Percentiles rank a stretch among this genome's conserved stretches.
Evolutionary conservation across 2,888 invertebrate genomes (phyloP).

Genomic region (Choristoneura rosaceana): DNA sequence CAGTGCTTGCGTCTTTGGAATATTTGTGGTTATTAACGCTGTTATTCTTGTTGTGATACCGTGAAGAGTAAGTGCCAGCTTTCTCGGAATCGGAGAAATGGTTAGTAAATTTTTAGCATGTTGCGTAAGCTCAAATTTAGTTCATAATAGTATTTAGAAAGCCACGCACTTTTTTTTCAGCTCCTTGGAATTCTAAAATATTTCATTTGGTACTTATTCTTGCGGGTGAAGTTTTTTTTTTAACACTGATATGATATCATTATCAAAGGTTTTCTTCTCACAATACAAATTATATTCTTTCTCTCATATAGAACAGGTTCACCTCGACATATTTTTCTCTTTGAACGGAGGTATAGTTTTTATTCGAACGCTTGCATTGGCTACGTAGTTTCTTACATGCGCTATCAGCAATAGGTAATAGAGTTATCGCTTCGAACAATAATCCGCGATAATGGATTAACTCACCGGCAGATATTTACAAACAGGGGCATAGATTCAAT

Average conservation of each 20-base stretch:
- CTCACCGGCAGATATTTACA: constrained; percentile 76
- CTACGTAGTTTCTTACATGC: constrained; percentile 48
- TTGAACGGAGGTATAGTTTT: constrained; percentile 11
- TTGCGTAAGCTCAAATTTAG: not conserved
- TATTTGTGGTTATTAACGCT: constrained; percentile 28
- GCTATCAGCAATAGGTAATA: constrained; percentile 64
- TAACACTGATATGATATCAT: not conserved
- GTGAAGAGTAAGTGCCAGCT: not conserved
- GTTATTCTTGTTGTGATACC: constrained; percentile 4
- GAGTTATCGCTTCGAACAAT: constrained; percentile 76
- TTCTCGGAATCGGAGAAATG: constrained; percentile 12
- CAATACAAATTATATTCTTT: not conserved
- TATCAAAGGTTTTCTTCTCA: not conserved
- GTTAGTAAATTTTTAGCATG: not conserved
- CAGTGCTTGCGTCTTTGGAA: constrained; percentile 52
- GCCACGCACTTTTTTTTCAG: not conserved
- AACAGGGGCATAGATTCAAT: constrained; percentile 74
- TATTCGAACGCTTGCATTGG: constrained; percentile 40
- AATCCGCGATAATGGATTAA: constrained; percentile 84
- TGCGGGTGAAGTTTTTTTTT: not conserved
- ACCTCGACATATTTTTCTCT: constrained; percentile 9
- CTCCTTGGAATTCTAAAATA: not conserved
- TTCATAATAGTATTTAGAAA: not conserved
- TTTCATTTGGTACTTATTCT: not conserved
- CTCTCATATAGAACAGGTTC: not conserved